Base-by-base conservation (phyloP, 2,113 vertebrate species). In the Anser cygnoides region DNA sequence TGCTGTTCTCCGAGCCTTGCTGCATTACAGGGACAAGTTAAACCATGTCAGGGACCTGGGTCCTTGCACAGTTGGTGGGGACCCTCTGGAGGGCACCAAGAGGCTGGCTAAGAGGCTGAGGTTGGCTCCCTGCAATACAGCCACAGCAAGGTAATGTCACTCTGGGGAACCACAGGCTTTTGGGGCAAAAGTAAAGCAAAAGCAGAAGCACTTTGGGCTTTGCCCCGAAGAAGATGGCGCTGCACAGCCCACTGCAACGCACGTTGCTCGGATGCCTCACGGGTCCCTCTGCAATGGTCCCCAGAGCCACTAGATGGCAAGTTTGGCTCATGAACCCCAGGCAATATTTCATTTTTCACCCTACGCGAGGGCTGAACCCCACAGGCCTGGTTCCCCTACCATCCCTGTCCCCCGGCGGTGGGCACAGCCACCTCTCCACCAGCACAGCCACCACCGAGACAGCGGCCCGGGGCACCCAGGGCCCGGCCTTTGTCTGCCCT, bases 271-370 rank as follows among this genome's bases (percentile, higher is more conserved):
- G 29, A 43, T 8, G 43, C 23, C 26, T 26, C 31, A 6, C 59
- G 72, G 79, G 57, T 72, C 13, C 46, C 49, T 80, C 73, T 96
- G 96, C 92, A 91, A 94, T 92, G 89, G 95, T 87, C 72, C 84
- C 90, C 76, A 43, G 70, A 57, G 92, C 95, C 96, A 87, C 95
- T 96, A 97, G 96, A 89, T 96, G 95, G 95, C 96, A 97, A 96
- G 91, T 96, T 31, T 49, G 86, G 76, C 90, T 90, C 92, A 72
- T 26, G 73, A 93, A 92, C 88, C 58, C 80, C 7, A 5, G 76
- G 57, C 23, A 19, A 15, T 49, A 54, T 44, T 93, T 87, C 54
- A 28, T 25, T 18, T 31, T 3, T 31, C 12, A 49, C 43, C 13
- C 26, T 17, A 29, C 0, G 0, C 0, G 16, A 31, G 39, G 46